These are phyloP conservation scores for Drosophila falleni DNA, from an alignment of 2,888 invertebrate genomes.

Conservation along the genomic window DNA sequence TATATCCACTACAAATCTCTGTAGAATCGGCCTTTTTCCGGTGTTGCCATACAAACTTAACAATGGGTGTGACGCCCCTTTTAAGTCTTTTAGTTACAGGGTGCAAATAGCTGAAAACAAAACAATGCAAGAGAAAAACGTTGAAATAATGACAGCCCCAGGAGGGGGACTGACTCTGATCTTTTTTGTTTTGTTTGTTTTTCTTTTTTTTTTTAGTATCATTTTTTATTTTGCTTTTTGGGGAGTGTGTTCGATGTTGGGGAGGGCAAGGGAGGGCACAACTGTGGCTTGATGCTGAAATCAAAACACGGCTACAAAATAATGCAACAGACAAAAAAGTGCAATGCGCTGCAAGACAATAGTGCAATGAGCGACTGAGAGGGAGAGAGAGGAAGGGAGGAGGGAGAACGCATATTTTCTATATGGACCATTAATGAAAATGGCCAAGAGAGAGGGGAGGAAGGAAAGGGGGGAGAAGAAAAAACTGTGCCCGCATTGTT, in stretches of 20 bases:
- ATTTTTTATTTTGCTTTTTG: not conserved
- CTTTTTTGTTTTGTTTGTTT: conserved; percentile 1
- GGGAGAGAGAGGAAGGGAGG: not conserved
- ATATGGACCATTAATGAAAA: conserved; percentile 77
- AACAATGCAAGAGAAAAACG: conserved; percentile 58
- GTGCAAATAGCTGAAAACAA: conserved; percentile 52
- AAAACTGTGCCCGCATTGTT: conserved; percentile 69
- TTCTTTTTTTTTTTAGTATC: conserved; percentile 6
- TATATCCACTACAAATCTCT: conserved; percentile 23
- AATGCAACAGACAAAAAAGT: conserved; percentile 67
- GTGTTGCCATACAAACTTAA: not conserved
- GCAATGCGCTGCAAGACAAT: conserved; percentile 61
- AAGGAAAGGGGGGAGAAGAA: not conserved
- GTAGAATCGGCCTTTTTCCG: conserved; percentile 26
- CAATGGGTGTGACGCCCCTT: conserved; percentile 13
- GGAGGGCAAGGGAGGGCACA: conserved; percentile 18
- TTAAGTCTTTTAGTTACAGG: conserved; percentile 30
- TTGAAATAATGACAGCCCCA: conserved; percentile 79
- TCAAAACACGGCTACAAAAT: conserved; percentile 72
- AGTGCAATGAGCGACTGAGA: not conserved
- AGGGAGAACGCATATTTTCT: conserved; percentile 47
- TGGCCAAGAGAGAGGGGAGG: conserved; percentile 50
- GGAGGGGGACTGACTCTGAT: conserved; percentile 54
- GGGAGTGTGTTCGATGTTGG: conserved; percentile 8
- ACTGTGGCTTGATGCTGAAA: conserved; percentile 69